phyloP scores from a whole-genome alignment of 2,113 vertebrate genomes.

The Lynx canadensis region DNA sequence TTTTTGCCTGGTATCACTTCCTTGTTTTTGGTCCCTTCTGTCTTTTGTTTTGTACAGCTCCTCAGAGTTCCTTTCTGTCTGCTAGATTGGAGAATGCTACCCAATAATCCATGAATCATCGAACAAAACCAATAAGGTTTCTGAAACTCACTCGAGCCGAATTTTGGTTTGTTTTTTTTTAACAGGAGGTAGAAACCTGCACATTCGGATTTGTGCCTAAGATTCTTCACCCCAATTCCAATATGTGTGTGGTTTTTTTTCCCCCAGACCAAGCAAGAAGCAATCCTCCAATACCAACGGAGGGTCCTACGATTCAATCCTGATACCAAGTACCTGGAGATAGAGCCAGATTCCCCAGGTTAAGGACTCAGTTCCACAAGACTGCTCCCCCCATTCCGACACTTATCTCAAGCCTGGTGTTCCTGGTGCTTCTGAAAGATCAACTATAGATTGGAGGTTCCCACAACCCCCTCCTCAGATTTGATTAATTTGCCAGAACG shows the following conservation, averaged over 20 bases:
- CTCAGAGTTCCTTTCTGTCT: neutral
- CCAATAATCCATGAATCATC: neutral
- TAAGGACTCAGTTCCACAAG: neutral
- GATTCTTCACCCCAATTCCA: neutral
- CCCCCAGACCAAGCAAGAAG: neutral
- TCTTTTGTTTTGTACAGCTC: neutral
- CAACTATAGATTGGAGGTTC: neutral
- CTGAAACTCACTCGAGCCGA: neutral
- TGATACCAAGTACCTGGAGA: neutral
- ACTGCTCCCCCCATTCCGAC: neutral
- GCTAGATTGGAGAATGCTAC: neutral
- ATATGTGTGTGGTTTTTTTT: neutral
- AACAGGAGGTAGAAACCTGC: neutral
- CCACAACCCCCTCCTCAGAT: too few relatives aligned
- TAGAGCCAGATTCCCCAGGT: neutral
- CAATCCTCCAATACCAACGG: neutral
- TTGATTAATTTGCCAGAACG: neutral
- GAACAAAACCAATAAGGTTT: neutral
- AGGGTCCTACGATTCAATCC: neutral
- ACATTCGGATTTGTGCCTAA: neutral
- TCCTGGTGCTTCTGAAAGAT: neutral
- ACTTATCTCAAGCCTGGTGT: neutral
- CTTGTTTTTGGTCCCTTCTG: neutral
- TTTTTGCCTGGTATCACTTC: neutral
- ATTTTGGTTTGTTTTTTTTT: neutral